phyloP scores from a whole-genome alignment of 1,140 invertebrate species.

The Drosophila mayri region DNA sequence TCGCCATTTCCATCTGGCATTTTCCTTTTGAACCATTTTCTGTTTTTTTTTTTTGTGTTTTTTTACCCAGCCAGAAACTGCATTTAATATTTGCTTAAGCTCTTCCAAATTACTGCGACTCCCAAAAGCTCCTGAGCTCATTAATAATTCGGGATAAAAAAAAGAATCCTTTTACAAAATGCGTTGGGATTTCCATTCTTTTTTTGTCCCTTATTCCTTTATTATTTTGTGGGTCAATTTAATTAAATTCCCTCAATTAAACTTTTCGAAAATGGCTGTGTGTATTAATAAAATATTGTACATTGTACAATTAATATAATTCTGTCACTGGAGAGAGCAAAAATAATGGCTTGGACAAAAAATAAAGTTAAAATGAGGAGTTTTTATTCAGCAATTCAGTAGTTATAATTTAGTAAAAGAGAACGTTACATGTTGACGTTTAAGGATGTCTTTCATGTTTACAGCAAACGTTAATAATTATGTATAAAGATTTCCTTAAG shows the following conservation, averaged over 20 bases:
- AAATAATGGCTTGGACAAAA: background rate
- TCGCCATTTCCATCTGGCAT: conserved; percentile 3
- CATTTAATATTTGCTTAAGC: conserved; percentile 70
- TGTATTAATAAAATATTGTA: conserved; percentile 1
- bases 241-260: conserved; percentile 17
- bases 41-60: background rate
- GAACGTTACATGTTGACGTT: no score
- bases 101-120: conserved; percentile 18
- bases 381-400: background rate
- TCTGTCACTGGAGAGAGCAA: background rate
- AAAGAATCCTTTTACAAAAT: conserved; percentile 14
- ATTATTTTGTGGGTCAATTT: conserved; percentile 20
- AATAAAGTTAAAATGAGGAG: background rate
- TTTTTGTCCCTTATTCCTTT: background rate
- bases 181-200: conserved; percentile 9
- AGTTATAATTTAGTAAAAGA: no score
- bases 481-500: background rate
- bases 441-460: background rate
- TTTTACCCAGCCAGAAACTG: conserved; percentile 48
- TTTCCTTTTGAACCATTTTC: conserved; percentile 19
- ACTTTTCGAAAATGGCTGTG: background rate
- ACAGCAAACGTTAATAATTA: background rate
- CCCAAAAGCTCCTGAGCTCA: conserved; percentile 38
- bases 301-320: background rate
- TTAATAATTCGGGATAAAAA: conserved; percentile 30